Conservation (phyloP, 2,113 vertebrate genomes). For the Serinus canaria region DNA sequence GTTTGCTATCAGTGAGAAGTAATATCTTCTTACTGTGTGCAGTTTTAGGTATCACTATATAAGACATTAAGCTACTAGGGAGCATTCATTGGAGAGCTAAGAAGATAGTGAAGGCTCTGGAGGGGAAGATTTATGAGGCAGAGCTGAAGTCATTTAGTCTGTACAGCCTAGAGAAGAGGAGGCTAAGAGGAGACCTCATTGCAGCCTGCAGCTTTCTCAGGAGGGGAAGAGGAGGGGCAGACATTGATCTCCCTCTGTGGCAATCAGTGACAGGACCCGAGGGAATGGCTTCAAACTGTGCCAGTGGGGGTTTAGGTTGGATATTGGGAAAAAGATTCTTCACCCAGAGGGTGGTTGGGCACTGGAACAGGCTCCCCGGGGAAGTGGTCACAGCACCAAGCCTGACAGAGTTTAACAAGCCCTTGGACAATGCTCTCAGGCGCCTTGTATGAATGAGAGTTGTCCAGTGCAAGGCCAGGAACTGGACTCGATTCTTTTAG, state of each 20-base stretch:
- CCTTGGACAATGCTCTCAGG: neutral
- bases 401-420: neutral
- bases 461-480: neutral
- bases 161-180: neutral
- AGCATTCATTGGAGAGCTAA: neutral
- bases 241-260: neutral
- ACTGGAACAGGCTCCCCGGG: neutral
- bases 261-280: fast-evolving
- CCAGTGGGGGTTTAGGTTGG: neutral
- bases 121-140: neutral
- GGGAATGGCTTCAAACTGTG: neutral
- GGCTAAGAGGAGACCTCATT: neutral
- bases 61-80: neutral
- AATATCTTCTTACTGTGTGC: neutral
- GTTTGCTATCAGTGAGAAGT: neutral
- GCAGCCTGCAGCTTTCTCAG: neutral
- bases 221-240: neutral
- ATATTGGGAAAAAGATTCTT: neutral
- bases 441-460: fast-evolving
- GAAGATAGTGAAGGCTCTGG: neutral
- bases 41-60: neutral
- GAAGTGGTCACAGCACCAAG: too few relatives aligned
- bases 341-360: fast-evolving
- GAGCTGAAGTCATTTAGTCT: neutral
- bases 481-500: neutral